phyloP scores from a whole-genome alignment of 2,797 vertebrate genomes.

The Pangasius mekongensis region DNA sequence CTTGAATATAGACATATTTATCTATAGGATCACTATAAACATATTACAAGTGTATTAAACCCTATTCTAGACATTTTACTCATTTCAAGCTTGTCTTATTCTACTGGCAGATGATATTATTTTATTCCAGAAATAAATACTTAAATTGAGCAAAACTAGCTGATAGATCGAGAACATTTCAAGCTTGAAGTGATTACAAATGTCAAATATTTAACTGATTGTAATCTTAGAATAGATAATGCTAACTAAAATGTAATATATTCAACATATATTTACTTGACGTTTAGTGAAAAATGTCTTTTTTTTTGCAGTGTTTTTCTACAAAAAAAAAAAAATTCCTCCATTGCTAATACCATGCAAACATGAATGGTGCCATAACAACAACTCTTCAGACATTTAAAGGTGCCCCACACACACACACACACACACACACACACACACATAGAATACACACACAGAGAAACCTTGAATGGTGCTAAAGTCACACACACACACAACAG shows the following conservation, averaged over 20 bases:
- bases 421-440: constrained; percentile 1
- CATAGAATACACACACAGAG: not conserved
- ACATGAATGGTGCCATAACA: constrained; percentile 1
- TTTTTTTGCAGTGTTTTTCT: not conserved
- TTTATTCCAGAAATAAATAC: not conserved
- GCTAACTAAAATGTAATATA: not conserved
- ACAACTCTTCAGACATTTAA: not conserved
- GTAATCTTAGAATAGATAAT: not conserved
- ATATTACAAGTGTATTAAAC: not conserved
- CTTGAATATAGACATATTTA: not conserved
- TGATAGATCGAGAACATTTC: not conserved
- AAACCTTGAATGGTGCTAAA: constrained; percentile 6
- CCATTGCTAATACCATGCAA: constrained; percentile 10
- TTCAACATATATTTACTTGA: not conserved
- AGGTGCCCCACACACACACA: not conserved
- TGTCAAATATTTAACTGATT: not conserved
- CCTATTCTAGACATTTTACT: not conserved
- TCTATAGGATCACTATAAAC: not conserved
- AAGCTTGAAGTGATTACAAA: not conserved
- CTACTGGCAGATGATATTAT: not conserved
- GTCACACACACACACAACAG: constrained; percentile 1
- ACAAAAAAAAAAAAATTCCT: not conserved
- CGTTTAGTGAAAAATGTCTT: not conserved
- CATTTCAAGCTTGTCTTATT: not conserved
- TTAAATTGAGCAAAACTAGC: not conserved